These are phyloP conservation scores for Drosophila nikananu DNA, from an alignment of 1,140 invertebrate genomes.

Conservation along the genomic window DNA sequence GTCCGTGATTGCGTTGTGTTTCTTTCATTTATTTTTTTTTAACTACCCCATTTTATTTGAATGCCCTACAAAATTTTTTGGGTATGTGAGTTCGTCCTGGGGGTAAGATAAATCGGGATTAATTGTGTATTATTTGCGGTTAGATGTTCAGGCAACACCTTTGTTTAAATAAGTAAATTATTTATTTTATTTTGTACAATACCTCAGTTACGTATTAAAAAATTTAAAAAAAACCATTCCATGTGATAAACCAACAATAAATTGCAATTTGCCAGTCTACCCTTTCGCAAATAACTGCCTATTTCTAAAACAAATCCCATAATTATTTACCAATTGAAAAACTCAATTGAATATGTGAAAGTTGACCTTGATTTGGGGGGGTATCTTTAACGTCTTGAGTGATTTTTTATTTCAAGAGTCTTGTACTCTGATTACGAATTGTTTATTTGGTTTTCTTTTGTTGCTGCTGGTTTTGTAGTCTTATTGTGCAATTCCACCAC, in stretches of 20 bases:
- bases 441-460: slow-evolving; percentile 4
- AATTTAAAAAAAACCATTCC: too few relatives aligned
- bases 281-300: background rate
- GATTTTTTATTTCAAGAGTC: slow-evolving; percentile 4
- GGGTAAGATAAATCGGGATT: background rate
- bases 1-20: slow-evolving; percentile 61
- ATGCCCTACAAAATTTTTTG: background rate
- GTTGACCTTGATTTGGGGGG: background rate
- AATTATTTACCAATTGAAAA: slow-evolving; percentile 3
- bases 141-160: background rate
- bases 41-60: slow-evolving; percentile 2
- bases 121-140: too few relatives aligned
- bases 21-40: slow-evolving; percentile 24
- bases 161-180: background rate
- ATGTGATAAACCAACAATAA: too few relatives aligned
- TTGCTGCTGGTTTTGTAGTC: slow-evolving; percentile 3
- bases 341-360: background rate
- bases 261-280: background rate
- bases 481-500: slow-evolving; percentile 53
- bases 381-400: background rate
- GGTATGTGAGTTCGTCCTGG: background rate
- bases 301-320: background rate
- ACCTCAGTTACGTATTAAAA: too few relatives aligned
- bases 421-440: slow-evolving; percentile 9
- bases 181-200: background rate